Evolutionary conservation across 2,888 invertebrate genomes (phyloP).

Genomic region (Camptogramma bilineatum): DNA sequence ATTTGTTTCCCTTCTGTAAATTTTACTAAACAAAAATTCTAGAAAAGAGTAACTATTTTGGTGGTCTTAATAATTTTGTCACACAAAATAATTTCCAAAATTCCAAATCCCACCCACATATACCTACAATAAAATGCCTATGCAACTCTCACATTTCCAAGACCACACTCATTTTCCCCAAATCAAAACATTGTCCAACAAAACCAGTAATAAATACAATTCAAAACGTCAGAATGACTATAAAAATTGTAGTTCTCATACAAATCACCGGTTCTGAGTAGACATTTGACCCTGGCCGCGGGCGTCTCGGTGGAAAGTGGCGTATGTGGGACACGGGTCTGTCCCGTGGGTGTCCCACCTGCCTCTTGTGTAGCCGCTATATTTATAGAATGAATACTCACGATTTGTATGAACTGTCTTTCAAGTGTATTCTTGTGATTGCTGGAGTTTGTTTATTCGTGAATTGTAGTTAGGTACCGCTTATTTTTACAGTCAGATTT

Average conservation of each 20-base stretch:
- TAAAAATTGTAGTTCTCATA: constrained; percentile 37
- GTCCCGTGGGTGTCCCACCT: constrained; percentile 38
- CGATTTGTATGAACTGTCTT: constrained; percentile 5
- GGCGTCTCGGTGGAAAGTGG: constrained; percentile 35
- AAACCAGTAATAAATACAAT: constrained; percentile 18
- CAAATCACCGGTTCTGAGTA: constrained; percentile 42
- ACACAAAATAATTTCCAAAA: background rate
- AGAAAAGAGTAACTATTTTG: too few relatives aligned
- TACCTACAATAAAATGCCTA: background rate
- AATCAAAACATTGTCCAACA: constrained; percentile 18
- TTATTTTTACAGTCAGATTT: too few relatives aligned
- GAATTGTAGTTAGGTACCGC: too few relatives aligned
- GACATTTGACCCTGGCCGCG: constrained; percentile 51
- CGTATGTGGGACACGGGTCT: constrained; percentile 33
- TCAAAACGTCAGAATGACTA: constrained; percentile 21
- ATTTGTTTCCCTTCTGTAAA: too few relatives aligned
- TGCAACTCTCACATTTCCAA: constrained; percentile 12
- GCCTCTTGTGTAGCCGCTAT: constrained; percentile 26
- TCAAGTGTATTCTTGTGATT: background rate
- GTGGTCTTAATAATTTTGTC: too few relatives aligned
- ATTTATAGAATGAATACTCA: constrained; percentile 22
- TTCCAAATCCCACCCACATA: background rate
- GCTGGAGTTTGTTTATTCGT: too few relatives aligned
- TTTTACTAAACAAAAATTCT: too few relatives aligned
- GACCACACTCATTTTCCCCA: constrained; percentile 18